phyloP scores from a whole-genome alignment of 2,797 vertebrate species.

The Chiroxiphia lanceolata region DNA sequence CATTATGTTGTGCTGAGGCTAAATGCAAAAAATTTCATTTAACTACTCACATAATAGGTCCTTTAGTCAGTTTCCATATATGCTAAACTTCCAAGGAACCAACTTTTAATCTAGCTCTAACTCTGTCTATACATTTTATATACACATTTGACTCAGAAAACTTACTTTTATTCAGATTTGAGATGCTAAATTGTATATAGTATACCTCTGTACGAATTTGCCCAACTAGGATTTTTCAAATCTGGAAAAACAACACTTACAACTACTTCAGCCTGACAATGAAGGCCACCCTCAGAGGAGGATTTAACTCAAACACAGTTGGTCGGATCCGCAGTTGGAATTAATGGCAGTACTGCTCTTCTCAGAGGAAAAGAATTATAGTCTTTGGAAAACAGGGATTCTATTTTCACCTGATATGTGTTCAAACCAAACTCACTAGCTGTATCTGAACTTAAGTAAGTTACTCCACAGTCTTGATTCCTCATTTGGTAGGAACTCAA shows the following conservation, averaged over 20 bases:
- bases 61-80: neutral
- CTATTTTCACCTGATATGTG: neutral
- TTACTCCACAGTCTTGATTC: neutral
- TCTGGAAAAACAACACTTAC: neutral
- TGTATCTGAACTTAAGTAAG: neutral
- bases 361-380: neutral
- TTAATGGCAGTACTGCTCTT: neutral
- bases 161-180: neutral
- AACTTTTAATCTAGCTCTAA: neutral
- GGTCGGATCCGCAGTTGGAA: neutral
- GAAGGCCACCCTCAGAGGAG: neutral
- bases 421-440: neutral
- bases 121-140: neutral
- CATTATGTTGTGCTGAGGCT: neutral
- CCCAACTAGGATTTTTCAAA: neutral
- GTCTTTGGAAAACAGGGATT: neutral
- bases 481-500: neutral
- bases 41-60: neutral
- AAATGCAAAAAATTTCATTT: neutral
- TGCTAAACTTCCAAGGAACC: neutral
- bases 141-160: neutral
- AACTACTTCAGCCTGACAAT: neutral
- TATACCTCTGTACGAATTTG: neutral
- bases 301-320: neutral
- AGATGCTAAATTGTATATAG: neutral